phyloP scores from a whole-genome alignment of 1,140 invertebrate species.

The Coboldia fuscipes region DNA sequence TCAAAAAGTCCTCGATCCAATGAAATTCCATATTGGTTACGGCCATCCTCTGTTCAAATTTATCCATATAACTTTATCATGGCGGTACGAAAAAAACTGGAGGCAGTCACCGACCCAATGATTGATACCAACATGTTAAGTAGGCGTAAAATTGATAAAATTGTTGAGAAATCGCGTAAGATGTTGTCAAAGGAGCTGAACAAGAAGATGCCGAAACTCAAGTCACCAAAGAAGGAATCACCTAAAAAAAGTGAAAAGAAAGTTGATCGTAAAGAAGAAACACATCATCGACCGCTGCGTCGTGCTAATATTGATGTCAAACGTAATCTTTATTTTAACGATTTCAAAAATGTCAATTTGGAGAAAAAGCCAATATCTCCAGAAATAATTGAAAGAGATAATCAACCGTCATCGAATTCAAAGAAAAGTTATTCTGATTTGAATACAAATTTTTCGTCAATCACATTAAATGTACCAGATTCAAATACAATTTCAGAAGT shows the following conservation, averaged over 20 bases:
- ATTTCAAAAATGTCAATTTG: too few species aligned
- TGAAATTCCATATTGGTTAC: slow-evolving; percentile 7
- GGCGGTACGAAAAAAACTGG: slow-evolving; percentile 9
- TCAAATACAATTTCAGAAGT: slow-evolving; percentile 7
- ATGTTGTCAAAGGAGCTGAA: too few species aligned
- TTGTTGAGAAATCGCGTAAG: too few species aligned
- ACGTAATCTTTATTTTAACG: too few species aligned
- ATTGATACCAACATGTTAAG: not conserved
- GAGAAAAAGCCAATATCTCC: too few species aligned
- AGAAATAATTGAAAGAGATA: not conserved
- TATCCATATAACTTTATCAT: slow-evolving; percentile 11
- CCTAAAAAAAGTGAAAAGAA: too few species aligned
- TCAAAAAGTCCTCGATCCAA: not conserved
- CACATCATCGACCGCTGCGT: too few species aligned
- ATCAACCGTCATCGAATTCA: not conserved
- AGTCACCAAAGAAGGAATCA: too few species aligned
- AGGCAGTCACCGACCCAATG: slow-evolving; percentile 6
- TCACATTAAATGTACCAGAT: slow-evolving; percentile 3
- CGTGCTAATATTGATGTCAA: too few species aligned
- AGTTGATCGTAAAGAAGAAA: too few species aligned
- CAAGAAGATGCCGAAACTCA: too few species aligned
- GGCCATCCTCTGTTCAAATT: slow-evolving; percentile 6
- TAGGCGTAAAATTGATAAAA: too few species aligned
- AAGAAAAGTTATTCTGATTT: not conserved
- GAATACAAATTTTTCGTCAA: slow-evolving; percentile 4